A percentile compares a stretch with the other conserved stretches of the same genome.
Conservation (phyloP, 2,888 invertebrate species). For the Stegana nigrithorax region DNA sequence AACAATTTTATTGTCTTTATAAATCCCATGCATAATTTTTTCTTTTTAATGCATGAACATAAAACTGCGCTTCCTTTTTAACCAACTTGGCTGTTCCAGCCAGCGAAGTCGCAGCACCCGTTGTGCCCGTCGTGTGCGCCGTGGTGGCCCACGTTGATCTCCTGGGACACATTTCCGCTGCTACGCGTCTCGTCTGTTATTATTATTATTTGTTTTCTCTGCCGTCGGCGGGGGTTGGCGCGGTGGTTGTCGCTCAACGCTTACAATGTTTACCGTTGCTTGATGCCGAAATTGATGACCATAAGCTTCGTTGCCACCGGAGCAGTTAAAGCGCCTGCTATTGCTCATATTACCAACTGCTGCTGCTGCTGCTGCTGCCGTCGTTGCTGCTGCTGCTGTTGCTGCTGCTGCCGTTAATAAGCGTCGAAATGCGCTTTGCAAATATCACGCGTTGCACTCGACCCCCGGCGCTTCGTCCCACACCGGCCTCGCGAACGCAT, state of each 20-base stretch:
- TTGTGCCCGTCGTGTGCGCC: too few relatives aligned
- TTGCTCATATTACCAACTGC: conserved; percentile 47
- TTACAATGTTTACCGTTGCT: conserved; percentile 39
- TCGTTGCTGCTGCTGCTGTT: conserved; percentile 23
- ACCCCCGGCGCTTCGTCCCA: neutral
- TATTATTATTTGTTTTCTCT: too few relatives aligned
- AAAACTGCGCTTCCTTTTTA: conserved; percentile 51
- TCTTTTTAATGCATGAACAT: too few relatives aligned
- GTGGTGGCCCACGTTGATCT: too few relatives aligned
- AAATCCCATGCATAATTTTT: conserved; percentile 60
- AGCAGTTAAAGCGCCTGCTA: conserved; percentile 34
- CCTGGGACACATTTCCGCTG: conserved; percentile 52
- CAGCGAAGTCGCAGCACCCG: neutral
- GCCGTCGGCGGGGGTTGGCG: conserved; percentile 15
- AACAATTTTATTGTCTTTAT: conserved; percentile 59
- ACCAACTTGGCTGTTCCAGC: conserved; percentile 15
- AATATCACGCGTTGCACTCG: neutral
- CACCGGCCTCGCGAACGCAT: conserved; percentile 38
- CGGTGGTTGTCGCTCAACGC: conserved; percentile 24
- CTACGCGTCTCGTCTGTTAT: too few relatives aligned
- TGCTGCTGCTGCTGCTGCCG: conserved; percentile 38
- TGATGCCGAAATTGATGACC: conserved; percentile 65
- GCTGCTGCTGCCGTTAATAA: neutral
- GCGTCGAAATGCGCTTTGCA: neutral
- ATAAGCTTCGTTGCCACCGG: conserved; percentile 54